phyloP scores from a whole-genome alignment of 2,888 invertebrate species.

The Xylophagus ater region DNA sequence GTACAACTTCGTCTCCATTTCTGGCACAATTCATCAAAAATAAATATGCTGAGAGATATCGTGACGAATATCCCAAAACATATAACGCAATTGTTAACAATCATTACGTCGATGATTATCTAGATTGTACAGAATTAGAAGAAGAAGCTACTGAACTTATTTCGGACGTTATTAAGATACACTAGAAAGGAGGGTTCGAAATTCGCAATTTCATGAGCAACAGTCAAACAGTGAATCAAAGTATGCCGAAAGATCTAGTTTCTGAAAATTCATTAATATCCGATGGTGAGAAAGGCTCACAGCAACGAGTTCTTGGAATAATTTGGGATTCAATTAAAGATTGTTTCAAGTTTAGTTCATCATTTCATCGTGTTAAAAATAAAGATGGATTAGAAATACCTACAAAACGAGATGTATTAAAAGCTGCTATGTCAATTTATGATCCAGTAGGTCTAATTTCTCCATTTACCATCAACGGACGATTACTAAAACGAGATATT shows the following conservation, averaged over 20 bases:
- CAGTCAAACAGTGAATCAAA: neutral
- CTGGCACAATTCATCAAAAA: neutral
- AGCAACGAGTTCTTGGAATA: neutral
- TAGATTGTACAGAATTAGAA: neutral
- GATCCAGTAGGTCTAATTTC: slow-evolving; percentile 9
- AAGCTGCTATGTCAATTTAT: too few relatives aligned
- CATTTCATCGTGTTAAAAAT: neutral
- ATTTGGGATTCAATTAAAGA: neutral
- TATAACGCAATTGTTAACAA: neutral
- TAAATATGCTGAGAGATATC: neutral
- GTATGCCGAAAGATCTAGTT: neutral
- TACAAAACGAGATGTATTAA: slow-evolving; percentile 12
- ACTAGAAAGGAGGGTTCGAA: neutral
- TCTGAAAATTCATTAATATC: neutral
- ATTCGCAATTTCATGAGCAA: neutral
- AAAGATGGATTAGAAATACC: slow-evolving; percentile 3
- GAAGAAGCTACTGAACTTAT: neutral
- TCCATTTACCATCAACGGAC: slow-evolving; percentile 9
- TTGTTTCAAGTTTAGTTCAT: neutral
- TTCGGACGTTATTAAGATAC: neutral
- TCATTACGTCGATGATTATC: neutral
- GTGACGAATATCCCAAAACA: neutral
- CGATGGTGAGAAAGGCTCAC: neutral
- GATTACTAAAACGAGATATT: too few relatives aligned
- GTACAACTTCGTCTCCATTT: neutral